Percentiles rank a stretch among this genome's conserved stretches.
Evolutionary conservation across 1,140 invertebrate genomes (phyloP).

Genomic region (Hermetia illucens): DNA sequence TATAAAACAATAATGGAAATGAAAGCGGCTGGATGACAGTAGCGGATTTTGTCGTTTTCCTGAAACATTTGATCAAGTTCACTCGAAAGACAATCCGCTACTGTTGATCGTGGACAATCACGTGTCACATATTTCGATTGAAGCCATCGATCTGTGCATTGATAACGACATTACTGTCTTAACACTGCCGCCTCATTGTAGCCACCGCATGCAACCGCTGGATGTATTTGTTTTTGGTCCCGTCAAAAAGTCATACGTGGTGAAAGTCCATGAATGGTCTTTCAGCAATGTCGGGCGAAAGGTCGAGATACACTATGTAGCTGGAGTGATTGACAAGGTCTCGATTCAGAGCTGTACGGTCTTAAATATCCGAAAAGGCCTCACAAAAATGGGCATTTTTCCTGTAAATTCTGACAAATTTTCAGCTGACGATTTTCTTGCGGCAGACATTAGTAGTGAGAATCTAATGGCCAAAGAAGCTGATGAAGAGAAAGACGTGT

Average conservation of each 20-base stretch:
- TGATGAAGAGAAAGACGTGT: no score
- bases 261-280: no score
- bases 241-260: constrained; percentile 17
- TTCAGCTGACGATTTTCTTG: no score
- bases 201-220: constrained; percentile 28
- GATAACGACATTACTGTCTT: constrained; percentile 24
- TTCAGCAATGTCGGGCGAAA: no score
- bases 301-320: no score
- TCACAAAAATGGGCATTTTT: no score
- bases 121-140: constrained; percentile 19
- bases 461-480: no score
- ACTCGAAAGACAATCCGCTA: constrained; percentile 9
- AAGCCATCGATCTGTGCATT: constrained; percentile 27
- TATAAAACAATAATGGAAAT: constrained; percentile 11
- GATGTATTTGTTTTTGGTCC: constrained; percentile 26
- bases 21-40: constrained; percentile 22
- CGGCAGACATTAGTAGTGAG: no score
- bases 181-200: constrained; percentile 19
- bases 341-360: no score
- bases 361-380: no score
- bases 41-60: constrained; percentile 21
- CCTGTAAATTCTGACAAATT: no score
- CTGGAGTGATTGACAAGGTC: no score
- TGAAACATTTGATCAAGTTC: constrained; percentile 27
- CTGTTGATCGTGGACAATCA: constrained; percentile 17